Evolutionary conservation across 2,113 vertebrate species (phyloP), one percentile per base, ranked within the genome.

Genomic region (Macrotus californicus): DNA sequence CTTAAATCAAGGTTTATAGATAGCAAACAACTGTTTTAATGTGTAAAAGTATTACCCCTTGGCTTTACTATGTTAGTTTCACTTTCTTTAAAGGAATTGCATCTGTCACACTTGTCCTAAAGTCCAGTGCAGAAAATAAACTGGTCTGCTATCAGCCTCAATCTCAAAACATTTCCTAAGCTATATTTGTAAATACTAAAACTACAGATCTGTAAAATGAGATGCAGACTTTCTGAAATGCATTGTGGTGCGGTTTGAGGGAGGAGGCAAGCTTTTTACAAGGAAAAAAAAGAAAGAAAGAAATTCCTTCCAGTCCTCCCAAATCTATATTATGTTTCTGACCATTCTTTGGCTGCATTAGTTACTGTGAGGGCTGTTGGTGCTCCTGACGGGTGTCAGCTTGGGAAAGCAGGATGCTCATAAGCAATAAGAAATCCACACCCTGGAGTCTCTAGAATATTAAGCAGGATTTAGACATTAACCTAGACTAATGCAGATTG

Each of bases 81-180:
- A 98, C 98, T 98, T 98, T 98, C 98, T 97, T 96, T 97, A 97
- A 98, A 98, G 97, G 98, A 98, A 98, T 97, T 98, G 98, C 95
- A 98, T 97, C 97, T 97, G 97, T 98, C 98, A 98, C 98, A 98
- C 98, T 96, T 91, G 0, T 98, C 98, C 98, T 98, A 97, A 97
- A 98, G 94, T 98, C 98, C 98, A 98, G 98, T 98, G 98, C 98
- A 98, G 97, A 98, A 98, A 98, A 98, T 96, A 98, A 98, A 98
- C 97, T 94, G 97, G 98, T 98, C 98, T 98, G 98, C 96, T 98
- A 98, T 97, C 98, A 98, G 98, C 97, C 96, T 98, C 98, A 98
- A 97, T 95, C 97, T 98, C 97, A 97, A 97, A 98, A 97, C 97
- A 98, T 94, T 98, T 98, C 96, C 98, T 98, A 98, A 97, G 93